Evolutionary conservation across 2,888 invertebrate species (phyloP).

Genomic region (Gari tellinella): DNA sequence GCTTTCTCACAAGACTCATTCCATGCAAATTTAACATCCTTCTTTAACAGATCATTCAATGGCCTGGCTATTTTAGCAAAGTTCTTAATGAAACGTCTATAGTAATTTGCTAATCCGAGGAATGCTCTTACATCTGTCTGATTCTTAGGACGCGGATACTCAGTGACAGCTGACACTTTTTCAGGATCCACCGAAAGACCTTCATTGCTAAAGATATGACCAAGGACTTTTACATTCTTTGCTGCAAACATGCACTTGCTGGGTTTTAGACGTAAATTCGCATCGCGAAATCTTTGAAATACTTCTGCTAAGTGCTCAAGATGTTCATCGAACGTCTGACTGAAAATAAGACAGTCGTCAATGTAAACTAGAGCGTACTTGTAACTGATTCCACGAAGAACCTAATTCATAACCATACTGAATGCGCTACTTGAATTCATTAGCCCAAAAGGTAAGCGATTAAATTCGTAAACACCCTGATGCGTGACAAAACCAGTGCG

Average conservation of each 20-base stretch:
- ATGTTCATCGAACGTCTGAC: constrained; percentile 48
- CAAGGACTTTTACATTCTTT: constrained; percentile 47
- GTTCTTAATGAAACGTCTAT: no score
- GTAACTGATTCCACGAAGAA: constrained; percentile 53
- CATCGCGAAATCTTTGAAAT: constrained; percentile 45
- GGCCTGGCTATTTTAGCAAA: no score
- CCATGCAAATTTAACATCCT: no score
- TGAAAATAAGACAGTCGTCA: constrained; percentile 60
- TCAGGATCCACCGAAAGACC: constrained; percentile 46
- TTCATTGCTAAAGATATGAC: constrained; percentile 50
- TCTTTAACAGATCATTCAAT: no score
- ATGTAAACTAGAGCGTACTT: constrained; percentile 57
- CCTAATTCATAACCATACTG: constrained; percentile 47
- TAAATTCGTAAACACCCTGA: constrained; percentile 50
- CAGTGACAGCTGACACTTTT: constrained; percentile 32
- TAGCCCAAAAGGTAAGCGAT: constrained; percentile 55
- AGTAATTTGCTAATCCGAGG: no score
- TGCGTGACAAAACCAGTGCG: constrained; percentile 57
- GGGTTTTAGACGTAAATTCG: constrained; percentile 55
- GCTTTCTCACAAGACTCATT: no score
- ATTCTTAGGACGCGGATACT: constrained; percentile 39
- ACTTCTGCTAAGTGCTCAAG: constrained; percentile 45
- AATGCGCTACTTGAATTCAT: constrained; percentile 48
- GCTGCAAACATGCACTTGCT: constrained; percentile 56
- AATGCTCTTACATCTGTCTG: constrained; percentile 39